Percentiles rank a stretch among this genome's conserved stretches.
phyloP scores from a whole-genome alignment of 2,888 invertebrate genomes.

The Horisme vitalbata region DNA sequence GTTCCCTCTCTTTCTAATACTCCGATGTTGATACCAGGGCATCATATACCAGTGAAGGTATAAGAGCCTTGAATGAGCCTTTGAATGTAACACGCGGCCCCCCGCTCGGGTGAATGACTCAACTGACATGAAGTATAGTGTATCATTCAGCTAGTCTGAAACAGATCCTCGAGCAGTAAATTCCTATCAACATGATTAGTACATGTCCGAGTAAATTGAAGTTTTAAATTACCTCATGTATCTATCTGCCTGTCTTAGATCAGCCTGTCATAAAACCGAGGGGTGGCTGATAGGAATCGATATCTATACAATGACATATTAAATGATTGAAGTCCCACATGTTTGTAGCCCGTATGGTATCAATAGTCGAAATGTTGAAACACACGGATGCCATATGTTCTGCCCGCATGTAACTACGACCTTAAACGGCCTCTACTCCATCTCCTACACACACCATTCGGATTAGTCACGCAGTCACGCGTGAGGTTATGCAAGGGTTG shows the following conservation, averaged over 20 bases:
- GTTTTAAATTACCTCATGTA: slow-evolving; percentile 5
- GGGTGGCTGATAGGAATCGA: not conserved
- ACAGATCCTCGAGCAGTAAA: slow-evolving; percentile 17
- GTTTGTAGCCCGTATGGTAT: slow-evolving; percentile 19
- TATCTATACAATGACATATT: not conserved
- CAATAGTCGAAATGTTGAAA: slow-evolving; percentile 33
- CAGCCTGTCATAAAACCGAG: not conserved
- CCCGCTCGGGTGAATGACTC: slow-evolving; percentile 52
- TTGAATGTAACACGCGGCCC: slow-evolving; percentile 49
- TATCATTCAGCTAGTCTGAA: slow-evolving; percentile 20
- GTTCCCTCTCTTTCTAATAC: slow-evolving; percentile 32
- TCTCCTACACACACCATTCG: slow-evolving; percentile 50
- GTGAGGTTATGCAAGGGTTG: slow-evolving; percentile 53
- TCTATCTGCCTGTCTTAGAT: not conserved
- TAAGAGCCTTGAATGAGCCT: slow-evolving; percentile 55
- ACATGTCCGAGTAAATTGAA: slow-evolving; percentile 17
- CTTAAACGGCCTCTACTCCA: slow-evolving; percentile 57
- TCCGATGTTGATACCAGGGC: slow-evolving; percentile 34
- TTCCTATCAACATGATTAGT: slow-evolving; percentile 16
- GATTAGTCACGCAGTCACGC: slow-evolving; percentile 65
- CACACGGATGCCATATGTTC: slow-evolving; percentile 34
- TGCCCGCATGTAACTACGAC: slow-evolving; percentile 50
- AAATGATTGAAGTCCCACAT: slow-evolving; percentile 18
- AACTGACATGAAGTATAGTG: slow-evolving; percentile 30
- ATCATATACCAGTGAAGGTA: slow-evolving; percentile 39